Conservation (phyloP, 2,888 invertebrate genomes). For the Drosophila percnosoma region DNA sequence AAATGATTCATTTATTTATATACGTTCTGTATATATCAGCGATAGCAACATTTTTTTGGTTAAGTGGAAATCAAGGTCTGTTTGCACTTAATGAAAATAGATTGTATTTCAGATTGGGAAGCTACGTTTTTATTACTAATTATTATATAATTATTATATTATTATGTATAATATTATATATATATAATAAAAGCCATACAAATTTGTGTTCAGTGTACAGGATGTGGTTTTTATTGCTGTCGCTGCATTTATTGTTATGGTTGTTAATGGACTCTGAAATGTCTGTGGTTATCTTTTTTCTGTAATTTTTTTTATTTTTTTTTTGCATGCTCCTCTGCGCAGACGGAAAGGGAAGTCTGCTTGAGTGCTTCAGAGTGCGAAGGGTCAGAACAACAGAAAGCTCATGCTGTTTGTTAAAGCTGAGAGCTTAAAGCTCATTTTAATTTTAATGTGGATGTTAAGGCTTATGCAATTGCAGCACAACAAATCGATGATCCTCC, state of each 20-base stretch:
- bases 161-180: too few species aligned
- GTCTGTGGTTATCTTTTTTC: constrained; percentile 6
- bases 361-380: constrained; percentile 53
- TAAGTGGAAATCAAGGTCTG: not conserved
- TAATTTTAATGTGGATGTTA: not conserved
- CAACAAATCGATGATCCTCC: not conserved
- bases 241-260: constrained; percentile 11
- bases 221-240: constrained; percentile 18
- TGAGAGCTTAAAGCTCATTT: not conserved
- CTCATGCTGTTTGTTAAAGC: not conserved
- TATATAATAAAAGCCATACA: not conserved
- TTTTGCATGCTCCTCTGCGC: constrained; percentile 59
- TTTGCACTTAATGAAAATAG: not conserved
- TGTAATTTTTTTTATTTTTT: constrained; percentile 29
- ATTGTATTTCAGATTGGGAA: not conserved
- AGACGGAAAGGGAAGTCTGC: constrained; percentile 72
- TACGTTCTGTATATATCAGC: not conserved
- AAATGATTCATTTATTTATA: constrained; percentile 24
- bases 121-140: not conserved
- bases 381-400: constrained; percentile 32
- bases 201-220: not conserved
- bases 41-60: not conserved
- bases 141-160: not conserved
- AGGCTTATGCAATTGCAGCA: constrained; percentile 9
- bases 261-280: constrained; percentile 20